A percentile compares a stretch with the other conserved stretches of the same genome.
These are phyloP conservation scores for Chaetodon trifascialis DNA, from an alignment of 2,113 vertebrate genomes.

Conservation along the genomic window DNA sequence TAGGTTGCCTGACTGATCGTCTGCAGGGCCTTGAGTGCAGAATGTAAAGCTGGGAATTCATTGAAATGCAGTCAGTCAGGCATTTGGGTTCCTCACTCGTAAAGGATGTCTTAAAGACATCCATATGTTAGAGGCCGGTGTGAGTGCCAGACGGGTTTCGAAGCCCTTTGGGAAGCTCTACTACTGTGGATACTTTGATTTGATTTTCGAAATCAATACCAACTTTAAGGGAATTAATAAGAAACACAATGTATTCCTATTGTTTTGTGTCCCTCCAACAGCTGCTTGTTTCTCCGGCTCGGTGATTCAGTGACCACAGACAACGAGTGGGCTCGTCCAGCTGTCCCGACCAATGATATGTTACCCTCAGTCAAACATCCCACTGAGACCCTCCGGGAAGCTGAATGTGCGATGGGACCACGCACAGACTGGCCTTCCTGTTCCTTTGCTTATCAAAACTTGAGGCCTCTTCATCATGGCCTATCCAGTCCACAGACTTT, in stretches of 20 bases:
- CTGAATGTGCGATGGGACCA: constrained; percentile 19
- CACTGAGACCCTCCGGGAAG: constrained; percentile 37
- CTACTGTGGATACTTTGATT: background rate
- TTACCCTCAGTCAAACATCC: constrained; percentile 38
- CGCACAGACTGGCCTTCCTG: background rate
- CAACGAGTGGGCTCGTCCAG: constrained; percentile 44
- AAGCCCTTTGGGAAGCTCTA: constrained; percentile 11
- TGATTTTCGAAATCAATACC: constrained; percentile 20
- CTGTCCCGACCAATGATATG: constrained; percentile 47
- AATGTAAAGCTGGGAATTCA: background rate
- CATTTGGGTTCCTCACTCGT: background rate
- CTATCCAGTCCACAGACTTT: background rate
- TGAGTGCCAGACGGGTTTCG: background rate
- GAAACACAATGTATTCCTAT: constrained; percentile 23
- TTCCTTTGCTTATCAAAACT: constrained; percentile 2
- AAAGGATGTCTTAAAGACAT: constrained; percentile 24
- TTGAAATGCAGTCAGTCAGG: background rate
- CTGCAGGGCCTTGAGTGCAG: background rate
- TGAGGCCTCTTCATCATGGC: background rate
- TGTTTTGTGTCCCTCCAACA: constrained; percentile 29
- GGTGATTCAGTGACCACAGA: constrained; percentile 46
- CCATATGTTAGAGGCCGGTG: background rate
- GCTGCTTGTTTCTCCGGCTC: constrained; percentile 35
- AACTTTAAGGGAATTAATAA: constrained; percentile 8
- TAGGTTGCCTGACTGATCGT: constrained; percentile 3